Evolutionary conservation across 2,113 vertebrate species (phyloP), one percentile per base, ranked within the genome.

Genomic region (Capreolus pygargus): DNA sequence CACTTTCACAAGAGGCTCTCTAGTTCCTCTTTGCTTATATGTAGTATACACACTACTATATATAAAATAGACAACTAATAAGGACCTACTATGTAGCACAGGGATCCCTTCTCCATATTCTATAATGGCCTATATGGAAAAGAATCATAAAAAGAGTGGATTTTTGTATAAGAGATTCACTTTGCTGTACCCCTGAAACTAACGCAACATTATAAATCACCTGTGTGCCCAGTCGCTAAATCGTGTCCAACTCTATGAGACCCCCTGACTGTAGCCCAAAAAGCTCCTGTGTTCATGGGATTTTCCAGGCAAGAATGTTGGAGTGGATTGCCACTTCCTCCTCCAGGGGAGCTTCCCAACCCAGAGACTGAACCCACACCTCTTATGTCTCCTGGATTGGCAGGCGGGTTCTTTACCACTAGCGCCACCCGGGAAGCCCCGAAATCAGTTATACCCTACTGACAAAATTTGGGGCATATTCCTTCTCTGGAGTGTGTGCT

Each of bases 371-470:
- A 70, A 39, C n/a, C n/a, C n/a, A 70, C 5, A 6, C 39, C 67
- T 70, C 67, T 70, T 23, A 70, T 2, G 5, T 70, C 67, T 70
- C 67, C 19, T 3, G 10, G n/a, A 12, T 6, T 6, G 19, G 19
- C 67, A 70, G 67, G 19, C 0, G 0, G n/a, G 5, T 39, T 70
- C 19, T 70, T 70, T 39, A 70, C 19, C 67, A 70, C 19, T 70
- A 39, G 67, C 39, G 25, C 57, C 67, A 70, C 19, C 19, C 0
- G 0, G n/a, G 12, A 70, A 70, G n/a, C 19, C 19, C 19, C 21
- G 5, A 23, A 39, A 70, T 70, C 36, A 13, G 10, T 23, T 70
- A 39, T 39, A 23, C 36, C 19, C 11, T 70, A 70, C 23, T 70
- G 39, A 70, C n/a, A 70, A 70, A 39, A 70, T 70, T 70, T 23